phyloP scores from a whole-genome alignment of 2,113 vertebrate genomes.

The Psilopogon haemacephalus region DNA sequence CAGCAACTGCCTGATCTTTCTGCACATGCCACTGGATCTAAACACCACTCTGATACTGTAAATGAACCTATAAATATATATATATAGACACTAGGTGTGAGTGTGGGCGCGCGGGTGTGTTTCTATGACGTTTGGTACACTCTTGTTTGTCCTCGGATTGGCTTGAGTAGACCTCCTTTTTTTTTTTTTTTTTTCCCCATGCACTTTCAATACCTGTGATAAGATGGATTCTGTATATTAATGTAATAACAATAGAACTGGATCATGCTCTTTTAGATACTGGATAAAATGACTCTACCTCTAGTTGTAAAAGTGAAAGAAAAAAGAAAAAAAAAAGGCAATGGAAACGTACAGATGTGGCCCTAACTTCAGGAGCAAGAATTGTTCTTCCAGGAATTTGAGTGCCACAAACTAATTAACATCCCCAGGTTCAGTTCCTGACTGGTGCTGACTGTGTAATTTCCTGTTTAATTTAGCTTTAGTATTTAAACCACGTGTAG shows the following conservation, averaged over 20 bases:
- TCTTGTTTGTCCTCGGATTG: slow-evolving; percentile 58
- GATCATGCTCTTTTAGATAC: slow-evolving; percentile 69
- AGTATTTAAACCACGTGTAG: not conserved
- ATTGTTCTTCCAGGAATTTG: slow-evolving; percentile 64
- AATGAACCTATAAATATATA: slow-evolving; percentile 69
- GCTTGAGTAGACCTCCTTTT: slow-evolving; percentile 48
- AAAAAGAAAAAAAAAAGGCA: not conserved
- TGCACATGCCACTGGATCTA: slow-evolving; percentile 57
- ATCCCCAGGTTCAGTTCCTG: slow-evolving; percentile 63
- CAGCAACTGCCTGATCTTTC: slow-evolving; percentile 48
- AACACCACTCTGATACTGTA: slow-evolving; percentile 66
- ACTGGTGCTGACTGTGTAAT: slow-evolving; percentile 58
- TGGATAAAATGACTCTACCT: slow-evolving; percentile 79
- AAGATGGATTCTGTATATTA: slow-evolving; percentile 60
- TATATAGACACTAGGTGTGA: slow-evolving; percentile 22
- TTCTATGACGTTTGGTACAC: slow-evolving; percentile 67
- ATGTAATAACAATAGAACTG: slow-evolving; percentile 67
- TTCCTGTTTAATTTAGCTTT: slow-evolving; percentile 43
- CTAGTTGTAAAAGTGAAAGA: slow-evolving; percentile 65
- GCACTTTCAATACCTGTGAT: slow-evolving; percentile 68
- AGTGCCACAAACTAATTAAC: slow-evolving; percentile 9
- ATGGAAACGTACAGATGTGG: slow-evolving; percentile 56
- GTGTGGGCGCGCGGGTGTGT: slow-evolving; percentile 55
- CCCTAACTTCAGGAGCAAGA: slow-evolving; percentile 40
- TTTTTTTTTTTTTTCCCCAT: not conserved